phyloP scores from a whole-genome alignment of 2,113 vertebrate genomes.

The Dipodomys ordii region DNA sequence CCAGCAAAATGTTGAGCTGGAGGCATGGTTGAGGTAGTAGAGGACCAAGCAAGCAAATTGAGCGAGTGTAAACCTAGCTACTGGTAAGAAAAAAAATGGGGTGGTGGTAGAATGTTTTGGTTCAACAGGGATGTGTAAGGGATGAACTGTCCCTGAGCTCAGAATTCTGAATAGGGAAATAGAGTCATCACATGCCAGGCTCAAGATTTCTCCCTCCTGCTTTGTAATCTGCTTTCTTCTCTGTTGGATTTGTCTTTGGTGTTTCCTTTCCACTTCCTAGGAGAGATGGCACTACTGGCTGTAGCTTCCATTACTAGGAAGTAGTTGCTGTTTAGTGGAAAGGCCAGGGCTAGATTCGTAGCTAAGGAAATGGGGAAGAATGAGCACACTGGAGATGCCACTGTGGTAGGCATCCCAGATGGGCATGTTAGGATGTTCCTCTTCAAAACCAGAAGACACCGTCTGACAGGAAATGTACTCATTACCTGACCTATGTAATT shows the following conservation, averaged over 20 bases:
- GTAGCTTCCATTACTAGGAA: background rate
- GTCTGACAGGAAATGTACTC: too few species aligned
- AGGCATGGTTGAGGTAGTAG: too few species aligned
- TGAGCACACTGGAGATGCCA: background rate
- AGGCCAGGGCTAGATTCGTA: background rate
- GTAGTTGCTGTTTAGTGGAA: background rate
- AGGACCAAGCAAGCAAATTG: too few species aligned
- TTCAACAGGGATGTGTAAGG: background rate
- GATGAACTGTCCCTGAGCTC: background rate
- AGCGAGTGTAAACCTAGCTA: too few species aligned
- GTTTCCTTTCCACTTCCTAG: background rate
- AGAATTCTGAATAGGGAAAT: background rate
- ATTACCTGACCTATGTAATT: too few species aligned
- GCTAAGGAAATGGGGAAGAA: background rate
- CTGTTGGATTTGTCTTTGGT: background rate
- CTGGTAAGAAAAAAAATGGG: too few species aligned
- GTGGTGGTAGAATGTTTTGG: background rate
- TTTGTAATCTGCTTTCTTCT: slow-evolving; percentile 6
- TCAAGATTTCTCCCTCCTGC: rapidly evolving
- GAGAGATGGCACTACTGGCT: background rate
- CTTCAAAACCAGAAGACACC: too few species aligned
- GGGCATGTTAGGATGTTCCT: too few species aligned
- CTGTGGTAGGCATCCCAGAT: background rate
- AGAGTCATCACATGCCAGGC: background rate
- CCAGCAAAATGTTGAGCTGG: too few species aligned